Conservation (phyloP, 2,797 vertebrate genomes). For the Rousettus madagascariensis region DNA sequence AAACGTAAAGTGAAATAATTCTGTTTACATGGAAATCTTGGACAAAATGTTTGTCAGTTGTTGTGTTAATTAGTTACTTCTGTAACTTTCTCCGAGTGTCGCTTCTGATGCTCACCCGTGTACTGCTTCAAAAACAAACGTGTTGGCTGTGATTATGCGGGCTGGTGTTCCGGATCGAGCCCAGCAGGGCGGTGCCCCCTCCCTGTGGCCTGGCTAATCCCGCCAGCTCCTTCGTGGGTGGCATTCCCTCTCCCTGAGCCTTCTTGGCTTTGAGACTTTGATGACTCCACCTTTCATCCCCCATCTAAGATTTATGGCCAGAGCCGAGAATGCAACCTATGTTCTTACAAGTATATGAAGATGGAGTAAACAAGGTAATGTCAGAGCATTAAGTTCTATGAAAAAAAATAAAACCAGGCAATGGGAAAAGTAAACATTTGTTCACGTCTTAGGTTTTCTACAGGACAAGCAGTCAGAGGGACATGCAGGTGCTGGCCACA, state of each 20-base stretch:
- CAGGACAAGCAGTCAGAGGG: slow-evolving; percentile 88
- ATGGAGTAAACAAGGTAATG: not conserved
- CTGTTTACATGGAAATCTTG: not conserved
- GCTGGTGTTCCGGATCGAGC: too few species aligned
- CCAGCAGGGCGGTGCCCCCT: too few species aligned
- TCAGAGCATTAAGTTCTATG: not conserved
- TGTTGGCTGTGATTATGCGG: not conserved
- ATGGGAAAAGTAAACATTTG: not conserved
- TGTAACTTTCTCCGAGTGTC: not conserved
- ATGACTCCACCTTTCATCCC: not conserved
- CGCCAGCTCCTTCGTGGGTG: too few species aligned
- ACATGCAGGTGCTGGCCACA: slow-evolving; percentile 86
- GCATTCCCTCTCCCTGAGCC: not conserved
- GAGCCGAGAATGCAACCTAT: not conserved
- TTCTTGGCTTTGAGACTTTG: not conserved
- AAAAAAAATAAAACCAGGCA: too few species aligned
- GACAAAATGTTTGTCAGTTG: not conserved
- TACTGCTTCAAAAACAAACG: not conserved
- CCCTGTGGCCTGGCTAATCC: too few species aligned
- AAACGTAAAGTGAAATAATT: not conserved
- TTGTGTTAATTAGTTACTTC: not conserved
- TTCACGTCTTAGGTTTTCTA: slow-evolving; percentile 88
- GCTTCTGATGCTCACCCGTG: not conserved
- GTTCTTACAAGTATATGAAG: too few species aligned
- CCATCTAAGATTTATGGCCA: too few species aligned